Base-by-base conservation (phyloP, 2,888 invertebrate genomes). In the Drymonia ruficornis region DNA sequence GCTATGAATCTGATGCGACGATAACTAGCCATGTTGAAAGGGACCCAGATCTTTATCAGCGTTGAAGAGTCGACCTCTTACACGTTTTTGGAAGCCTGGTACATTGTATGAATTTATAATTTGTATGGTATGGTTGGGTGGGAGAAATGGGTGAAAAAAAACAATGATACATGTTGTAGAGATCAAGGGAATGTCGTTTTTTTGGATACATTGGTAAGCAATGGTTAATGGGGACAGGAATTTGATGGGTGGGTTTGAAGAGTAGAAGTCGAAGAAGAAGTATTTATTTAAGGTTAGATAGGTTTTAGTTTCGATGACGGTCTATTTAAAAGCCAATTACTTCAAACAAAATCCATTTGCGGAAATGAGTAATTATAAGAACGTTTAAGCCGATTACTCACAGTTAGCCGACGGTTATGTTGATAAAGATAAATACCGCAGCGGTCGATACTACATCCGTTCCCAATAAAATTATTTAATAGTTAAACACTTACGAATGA, bases 41-140 rank as follows among this genome's bases (percentile, higher is more conserved):
- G 81, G 69, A 53, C 78, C 81, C 80, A 70, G 85, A 86, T 86
- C 56, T 54, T 83, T 82, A 86, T 80, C 80, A 61, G 53, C 55
- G 60, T 60, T 56, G 67, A 62, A 55, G 64, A 71, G 64, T 70
- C 72, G 74, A 75, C 77, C 86, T 89, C 87, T 87, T 87, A 84
- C 83, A 84, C 81, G 80, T 79, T 86, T 89, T 84, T 89, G 84
- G 80, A 76, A 77, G 82, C 88, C 87, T 89, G 82, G 86, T 89
- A 87, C 86, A 81, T 80, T 81, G 82, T 86, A 84, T 87, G 89
- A 89, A 86, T 89, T 81, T 81, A 78, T 84, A 86, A 87, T 86
- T 76, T 69, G 65, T 61, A 52, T 52, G 52, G 67, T 52, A 40
- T 58, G 59, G 52, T 51, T 54, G 51, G 61, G 58, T 66, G 64